A percentile compares a stretch with the other conserved stretches of the same genome.
Evolutionary conservation across 2,888 invertebrate species (phyloP).

Genomic region (Amphimallon solstitiale): DNA sequence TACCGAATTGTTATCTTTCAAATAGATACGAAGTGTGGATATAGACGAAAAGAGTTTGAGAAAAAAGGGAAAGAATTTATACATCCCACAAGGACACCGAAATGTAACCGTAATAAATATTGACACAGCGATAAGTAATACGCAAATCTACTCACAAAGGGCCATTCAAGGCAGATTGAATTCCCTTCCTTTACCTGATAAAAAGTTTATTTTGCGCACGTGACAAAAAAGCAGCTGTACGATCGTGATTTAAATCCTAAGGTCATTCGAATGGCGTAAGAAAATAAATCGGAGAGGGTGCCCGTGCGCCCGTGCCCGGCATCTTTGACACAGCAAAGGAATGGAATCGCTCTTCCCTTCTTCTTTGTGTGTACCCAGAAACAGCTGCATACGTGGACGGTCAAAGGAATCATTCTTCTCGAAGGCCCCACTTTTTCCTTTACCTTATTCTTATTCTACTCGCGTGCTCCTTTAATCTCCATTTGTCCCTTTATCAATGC

Average conservation of each 20-base stretch:
- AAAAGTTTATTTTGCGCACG: conserved; percentile 11
- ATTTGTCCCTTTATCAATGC: too few relatives aligned
- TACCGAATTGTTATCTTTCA: too few relatives aligned
- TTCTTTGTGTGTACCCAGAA: conserved; percentile 1
- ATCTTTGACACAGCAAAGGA: too few relatives aligned
- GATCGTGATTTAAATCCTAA: not conserved
- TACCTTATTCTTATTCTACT: not conserved
- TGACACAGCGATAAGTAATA: too few relatives aligned
- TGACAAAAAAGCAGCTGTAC: not conserved
- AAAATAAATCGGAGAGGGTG: conserved; percentile 1
- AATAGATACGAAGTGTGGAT: too few relatives aligned
- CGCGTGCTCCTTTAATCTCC: too few relatives aligned
- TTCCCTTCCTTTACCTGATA: not conserved
- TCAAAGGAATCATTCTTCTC: conserved; percentile 11
- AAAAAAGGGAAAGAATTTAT: too few relatives aligned
- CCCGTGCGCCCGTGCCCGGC: not conserved
- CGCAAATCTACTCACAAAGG: too few relatives aligned
- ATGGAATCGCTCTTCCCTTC: not conserved
- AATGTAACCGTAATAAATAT: too few relatives aligned
- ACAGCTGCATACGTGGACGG: conserved; percentile 2
- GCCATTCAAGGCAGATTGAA: not conserved
- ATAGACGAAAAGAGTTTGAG: too few relatives aligned
- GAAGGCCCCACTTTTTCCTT: not conserved
- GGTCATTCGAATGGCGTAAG: not conserved
- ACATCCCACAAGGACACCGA: too few relatives aligned